phyloP scores from a whole-genome alignment of 2,888 invertebrate genomes.

The Fragum whitleyi region DNA sequence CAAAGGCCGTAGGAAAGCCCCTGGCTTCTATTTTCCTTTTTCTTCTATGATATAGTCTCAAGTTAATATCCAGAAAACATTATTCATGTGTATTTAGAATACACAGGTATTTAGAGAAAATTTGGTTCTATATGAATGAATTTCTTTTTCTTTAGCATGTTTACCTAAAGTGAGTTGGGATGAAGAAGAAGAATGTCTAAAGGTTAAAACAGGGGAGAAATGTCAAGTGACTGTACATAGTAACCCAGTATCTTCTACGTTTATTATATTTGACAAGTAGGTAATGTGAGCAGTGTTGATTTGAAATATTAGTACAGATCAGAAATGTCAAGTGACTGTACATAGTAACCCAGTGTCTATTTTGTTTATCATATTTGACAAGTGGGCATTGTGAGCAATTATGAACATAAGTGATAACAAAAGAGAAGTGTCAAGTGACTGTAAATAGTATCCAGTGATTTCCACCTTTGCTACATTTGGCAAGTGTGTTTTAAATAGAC shows the following conservation, averaged over 20 bases:
- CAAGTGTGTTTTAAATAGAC: constrained; percentile 89
- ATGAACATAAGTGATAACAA: constrained; percentile 88
- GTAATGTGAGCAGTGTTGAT: too few species aligned
- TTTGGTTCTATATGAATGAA: too few species aligned
- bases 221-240: constrained; percentile 87
- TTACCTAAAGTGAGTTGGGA: constrained; percentile 90
- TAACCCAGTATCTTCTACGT: constrained; percentile 90
- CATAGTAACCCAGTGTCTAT: constrained; percentile 89
- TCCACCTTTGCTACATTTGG: constrained; percentile 92
- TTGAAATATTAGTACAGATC: constrained; percentile 88
- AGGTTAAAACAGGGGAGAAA: constrained; percentile 88
- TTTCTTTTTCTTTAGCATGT: too few species aligned
- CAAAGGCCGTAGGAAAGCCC: too few species aligned
- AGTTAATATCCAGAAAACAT: too few species aligned
- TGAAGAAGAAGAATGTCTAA: constrained; percentile 89
- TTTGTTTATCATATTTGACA: constrained; percentile 91
- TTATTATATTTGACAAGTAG: constrained; percentile 91
- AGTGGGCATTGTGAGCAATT: constrained; percentile 87
- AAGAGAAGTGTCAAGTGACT: constrained; percentile 87
- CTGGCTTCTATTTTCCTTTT: too few species aligned
- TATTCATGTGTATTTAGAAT: too few species aligned
- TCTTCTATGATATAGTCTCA: too few species aligned
- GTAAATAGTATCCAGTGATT: constrained; percentile 88
- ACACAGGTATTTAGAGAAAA: too few species aligned
- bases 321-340: constrained; percentile 87